Percentiles rank a stretch among this genome's conserved stretches.
Conservation (phyloP, 2,113 vertebrate species). For the Brevimyrus niger region DNA sequence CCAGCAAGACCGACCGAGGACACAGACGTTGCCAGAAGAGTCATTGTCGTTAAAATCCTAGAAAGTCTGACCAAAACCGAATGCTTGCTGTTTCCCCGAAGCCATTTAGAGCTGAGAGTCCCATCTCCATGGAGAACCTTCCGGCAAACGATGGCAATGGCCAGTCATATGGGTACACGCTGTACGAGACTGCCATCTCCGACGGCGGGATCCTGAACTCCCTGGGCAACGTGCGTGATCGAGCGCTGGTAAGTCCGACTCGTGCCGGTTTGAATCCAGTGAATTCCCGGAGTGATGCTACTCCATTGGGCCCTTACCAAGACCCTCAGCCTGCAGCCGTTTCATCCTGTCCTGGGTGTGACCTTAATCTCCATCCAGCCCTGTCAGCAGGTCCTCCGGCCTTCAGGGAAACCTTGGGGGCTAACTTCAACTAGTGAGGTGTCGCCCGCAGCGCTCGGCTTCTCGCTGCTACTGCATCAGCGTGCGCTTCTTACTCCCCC, state of each 20-base stretch:
- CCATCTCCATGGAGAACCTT: slow-evolving; percentile 90
- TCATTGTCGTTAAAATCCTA: not conserved
- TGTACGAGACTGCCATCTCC: slow-evolving; percentile 79
- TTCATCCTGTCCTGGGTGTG: too few relatives aligned
- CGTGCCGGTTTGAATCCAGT: not conserved
- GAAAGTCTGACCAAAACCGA: not conserved
- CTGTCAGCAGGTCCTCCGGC: too few relatives aligned
- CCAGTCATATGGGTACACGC: slow-evolving; percentile 79
- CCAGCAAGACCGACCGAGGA: not conserved
- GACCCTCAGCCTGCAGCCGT: too few relatives aligned
- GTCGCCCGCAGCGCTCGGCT: too few relatives aligned
- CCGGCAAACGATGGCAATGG: slow-evolving; percentile 69
- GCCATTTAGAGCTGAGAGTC: slow-evolving; percentile 67
- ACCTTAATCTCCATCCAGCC: too few relatives aligned
- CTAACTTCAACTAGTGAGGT: too few relatives aligned
- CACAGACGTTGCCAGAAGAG: not conserved
- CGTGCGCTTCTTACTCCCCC: too few relatives aligned
- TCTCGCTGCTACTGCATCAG: too few relatives aligned
- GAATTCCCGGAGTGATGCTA: too few relatives aligned
- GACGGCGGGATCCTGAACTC: slow-evolving; percentile 68
- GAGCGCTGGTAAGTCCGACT: slow-evolving; percentile 68
- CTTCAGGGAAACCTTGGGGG: too few relatives aligned
- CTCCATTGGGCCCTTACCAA: too few relatives aligned
- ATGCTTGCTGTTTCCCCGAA: slow-evolving; percentile 32
- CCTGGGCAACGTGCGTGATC: slow-evolving; percentile 67